Base-by-base conservation (phyloP, 2,888 invertebrate genomes). In the Melanotus villosus region DNA sequence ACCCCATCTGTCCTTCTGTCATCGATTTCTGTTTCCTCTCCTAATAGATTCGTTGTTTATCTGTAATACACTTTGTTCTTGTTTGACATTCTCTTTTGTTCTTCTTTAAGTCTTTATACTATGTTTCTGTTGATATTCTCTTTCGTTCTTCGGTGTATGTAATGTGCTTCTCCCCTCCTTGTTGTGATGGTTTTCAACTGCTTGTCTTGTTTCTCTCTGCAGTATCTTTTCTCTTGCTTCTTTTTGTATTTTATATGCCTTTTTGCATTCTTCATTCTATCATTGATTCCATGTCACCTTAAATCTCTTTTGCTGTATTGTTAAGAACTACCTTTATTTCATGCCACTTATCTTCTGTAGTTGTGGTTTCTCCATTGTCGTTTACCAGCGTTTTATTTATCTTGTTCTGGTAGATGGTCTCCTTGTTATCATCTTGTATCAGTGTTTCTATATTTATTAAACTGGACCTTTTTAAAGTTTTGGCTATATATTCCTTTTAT, bases 391-490 rank as follows among this genome's bases (percentile, higher is more conserved):
- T 43, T 1, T 43, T 43, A 18, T 19, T 43, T 43, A 43, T 43
- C 6, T 19, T 43, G 43, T 43, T 43, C 19, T 43, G 43, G 19
- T 43, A 43, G 18, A 9, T 43, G 43, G 6, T 16, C 14, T 43
- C 18, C 7, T 9, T 43, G 19, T 43, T 14, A 43, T 43, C 36
- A 38, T 38, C 36, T 45, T 45, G 45, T 45, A n/a, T 45, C 21
- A 45, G 21, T 45, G 21, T 19, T 43, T 23, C 50, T 30, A 50
- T 50, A 30, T 50, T 36, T 36, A 36, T n/a, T 36, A n/a, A 6
- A 6, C 3, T 36, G n/a, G 2, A 36, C 36, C 36, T 36, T 36
- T 36, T 36, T n/a, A 9, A n/a, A n/a, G n/a, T n/a, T n/a, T n/a
- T n/a, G n/a, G n/a, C n/a, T n/a, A 10, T 36, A n/a, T 36, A 36